Base-by-base conservation (phyloP, 2,113 vertebrate species). In the Pseudois nayaur region DNA sequence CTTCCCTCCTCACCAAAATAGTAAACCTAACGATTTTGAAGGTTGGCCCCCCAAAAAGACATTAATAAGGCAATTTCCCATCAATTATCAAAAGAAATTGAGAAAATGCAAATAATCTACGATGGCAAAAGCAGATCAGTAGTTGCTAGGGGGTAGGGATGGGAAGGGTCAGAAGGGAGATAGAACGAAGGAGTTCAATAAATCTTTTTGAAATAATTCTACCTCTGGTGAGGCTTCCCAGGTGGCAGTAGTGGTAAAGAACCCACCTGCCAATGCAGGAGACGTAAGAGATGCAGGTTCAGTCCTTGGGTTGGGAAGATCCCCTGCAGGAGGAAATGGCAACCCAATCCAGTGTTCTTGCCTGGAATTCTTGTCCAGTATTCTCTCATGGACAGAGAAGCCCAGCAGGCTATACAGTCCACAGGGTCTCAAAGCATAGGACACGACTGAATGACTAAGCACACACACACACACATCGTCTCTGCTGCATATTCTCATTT, bases 391-490 rank as follows among this genome's bases (percentile, higher is more conserved):
- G 64, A 71, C 64, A 36, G n/a, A 71, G 64, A 1, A 71, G 4
- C 19, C 33, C 8, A 0, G n/a, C 17, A 21, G 17, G n/a, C n/a
- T 71, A 40, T 43, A 3, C 64, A 71, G 67, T 71, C 67, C n/a
- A 71, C 0, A 5, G 9, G 64, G 64, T 71, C n/a, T 36, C n/a
- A 23, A 23, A 71, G 67, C 67, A 71, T 3, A 71, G 67, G 67
- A 23, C n/a, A 40, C 0, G 2, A 71, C 9, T 0, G 19, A 71
- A 5, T 2, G 1, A 12, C n/a, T 11, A 71, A 40, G n/a, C 19
- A 6, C 4, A 1, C 4, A 23, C 19, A 67, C 64, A 71, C 19
- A 71, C n/a, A 36, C 64, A 71, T 12, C 17, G 0, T 48, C 91
- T 78, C 54, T 54, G 31, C 27, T 60, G 43, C 54, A 19, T 62